Percentiles rank a stretch among this genome's conserved stretches.
These are phyloP conservation scores for Tupiocoris notatus DNA, from an alignment of 2,888 invertebrate genomes.

Conservation along the genomic window DNA sequence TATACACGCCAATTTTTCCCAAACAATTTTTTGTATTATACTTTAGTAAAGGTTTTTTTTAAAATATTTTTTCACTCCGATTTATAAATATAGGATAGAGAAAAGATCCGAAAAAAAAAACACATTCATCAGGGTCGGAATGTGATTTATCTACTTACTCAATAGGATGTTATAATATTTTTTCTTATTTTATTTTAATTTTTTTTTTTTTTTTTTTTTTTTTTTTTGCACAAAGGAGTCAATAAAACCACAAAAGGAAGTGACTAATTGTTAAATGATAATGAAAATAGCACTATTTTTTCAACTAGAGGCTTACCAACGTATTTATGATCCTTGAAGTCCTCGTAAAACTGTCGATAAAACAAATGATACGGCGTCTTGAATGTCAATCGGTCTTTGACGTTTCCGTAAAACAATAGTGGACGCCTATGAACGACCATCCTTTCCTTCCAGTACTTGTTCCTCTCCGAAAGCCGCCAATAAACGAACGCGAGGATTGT, in stretches of 20 bases:
- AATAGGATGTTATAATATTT: no score
- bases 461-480: neutral
- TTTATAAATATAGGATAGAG: no score
- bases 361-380: constrained; percentile 25
- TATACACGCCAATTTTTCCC: neutral
- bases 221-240: neutral
- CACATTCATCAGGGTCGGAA: no score
- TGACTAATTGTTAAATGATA: neutral
- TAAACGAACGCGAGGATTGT: constrained; percentile 4
- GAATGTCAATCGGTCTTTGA: constrained; percentile 26
- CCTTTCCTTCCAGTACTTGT: constrained; percentile 18
- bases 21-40: no score
- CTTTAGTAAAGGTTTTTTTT: no score
- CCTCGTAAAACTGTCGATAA: constrained; percentile 22
- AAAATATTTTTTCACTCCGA: no score
- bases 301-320: constrained; percentile 23
- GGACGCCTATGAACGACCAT: constrained; percentile 9
- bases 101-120: no score
- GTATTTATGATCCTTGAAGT: constrained; percentile 23
- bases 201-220: no score
- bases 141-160: no score
- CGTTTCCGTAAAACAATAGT: constrained; percentile 27
- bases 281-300: neutral
- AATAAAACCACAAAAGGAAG: no score
- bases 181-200: no score